A percentile compares a stretch with the other conserved stretches of the same genome.
Conservation (phyloP, 2,888 invertebrate genomes). For the Scrobipalpa costella region DNA sequence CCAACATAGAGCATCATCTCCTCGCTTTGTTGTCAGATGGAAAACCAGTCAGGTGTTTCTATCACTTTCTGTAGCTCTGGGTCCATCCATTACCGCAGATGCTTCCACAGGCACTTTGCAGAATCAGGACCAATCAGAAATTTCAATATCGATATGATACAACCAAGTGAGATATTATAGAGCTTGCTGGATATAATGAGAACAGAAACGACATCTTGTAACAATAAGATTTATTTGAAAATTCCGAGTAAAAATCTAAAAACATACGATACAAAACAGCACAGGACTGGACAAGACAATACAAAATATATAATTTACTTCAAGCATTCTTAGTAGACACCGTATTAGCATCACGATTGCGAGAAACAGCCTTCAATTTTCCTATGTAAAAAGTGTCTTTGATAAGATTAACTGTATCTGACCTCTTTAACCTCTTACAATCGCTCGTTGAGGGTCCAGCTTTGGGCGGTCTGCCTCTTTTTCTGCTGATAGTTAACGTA, state of each 20-base stretch:
- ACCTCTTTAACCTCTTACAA: conserved; percentile 28
- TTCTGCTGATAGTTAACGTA: conserved; percentile 28
- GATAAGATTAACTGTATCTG: too few species aligned
- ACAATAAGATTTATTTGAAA: conserved; percentile 5
- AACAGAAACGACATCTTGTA: conserved; percentile 30
- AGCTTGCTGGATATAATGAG: conserved; percentile 60
- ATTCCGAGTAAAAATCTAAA: conserved; percentile 26
- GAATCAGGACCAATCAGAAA: conserved; percentile 64
- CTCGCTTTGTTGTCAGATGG: too few species aligned
- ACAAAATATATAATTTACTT: not conserved
- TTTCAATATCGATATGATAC: conserved; percentile 77
- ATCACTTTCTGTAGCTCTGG: conserved; percentile 38
- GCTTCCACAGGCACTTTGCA: conserved; percentile 52
- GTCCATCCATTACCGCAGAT: conserved; percentile 50
- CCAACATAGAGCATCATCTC: too few species aligned
- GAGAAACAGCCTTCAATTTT: conserved; percentile 43
- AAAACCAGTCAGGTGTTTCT: too few species aligned
- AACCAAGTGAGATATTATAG: conserved; percentile 57
- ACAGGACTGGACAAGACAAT: too few species aligned
- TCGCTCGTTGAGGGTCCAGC: conserved; percentile 40
- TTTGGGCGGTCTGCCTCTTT: conserved; percentile 38
- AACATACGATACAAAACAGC: not conserved
- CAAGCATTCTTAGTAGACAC: too few species aligned
- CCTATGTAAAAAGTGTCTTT: conserved; percentile 41
- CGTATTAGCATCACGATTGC: not conserved